Base-by-base conservation (phyloP, 2,113 vertebrate species). In the Hippocampus barbouri region DNA sequence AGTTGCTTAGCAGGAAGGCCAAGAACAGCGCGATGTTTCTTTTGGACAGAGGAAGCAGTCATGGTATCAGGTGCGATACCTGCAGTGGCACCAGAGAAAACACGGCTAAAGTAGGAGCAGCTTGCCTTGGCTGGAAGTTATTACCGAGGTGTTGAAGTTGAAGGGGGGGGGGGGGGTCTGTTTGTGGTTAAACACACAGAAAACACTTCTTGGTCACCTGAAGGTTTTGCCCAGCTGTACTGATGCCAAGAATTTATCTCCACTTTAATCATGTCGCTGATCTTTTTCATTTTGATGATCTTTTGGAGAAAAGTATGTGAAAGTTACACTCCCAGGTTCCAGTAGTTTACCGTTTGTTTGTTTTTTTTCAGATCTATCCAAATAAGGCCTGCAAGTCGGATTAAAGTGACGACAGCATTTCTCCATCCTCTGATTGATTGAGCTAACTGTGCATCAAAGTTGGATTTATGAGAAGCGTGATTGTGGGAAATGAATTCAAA, bases 11-110 rank as follows among this genome's bases (percentile, higher is more conserved):
- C 25, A 16, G 74, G 83, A 80, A 68, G 23, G 89, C 90, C 88
- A 91, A 91, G 34, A 78, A 81, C 88, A 87, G 90, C 91, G 91
- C 82, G 83, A 91, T 83, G 86, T 81, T 67, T 53, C 75, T 70
- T 43, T 62, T 76, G 85, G 82, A 92, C 85, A 91, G 89, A 91
- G 88, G 41, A 83, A 73, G 67, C 63, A 90, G 90, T 91, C 90
- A 92, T 91, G 88, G 90, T 59, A 90, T 93, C 89, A 91, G 89
- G 87, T 90, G 87, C 81, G 85, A 91, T 91, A 93, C 91, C 91
- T 91, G 89, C 80, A 25, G 69, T 65, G 30, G 79, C 66, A 63
- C 91, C 92, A 92, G 91, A 73, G 72, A 84, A 90, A 92, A 92
- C 87, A 92, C 73, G 34, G 25, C 66, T 62, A 59, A 74, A 79